A percentile compares a stretch with the other conserved stretches of the same genome.
Conservation (phyloP, 92 coral and sea anemone genomes). For the Paramuricea clavata region DNA sequence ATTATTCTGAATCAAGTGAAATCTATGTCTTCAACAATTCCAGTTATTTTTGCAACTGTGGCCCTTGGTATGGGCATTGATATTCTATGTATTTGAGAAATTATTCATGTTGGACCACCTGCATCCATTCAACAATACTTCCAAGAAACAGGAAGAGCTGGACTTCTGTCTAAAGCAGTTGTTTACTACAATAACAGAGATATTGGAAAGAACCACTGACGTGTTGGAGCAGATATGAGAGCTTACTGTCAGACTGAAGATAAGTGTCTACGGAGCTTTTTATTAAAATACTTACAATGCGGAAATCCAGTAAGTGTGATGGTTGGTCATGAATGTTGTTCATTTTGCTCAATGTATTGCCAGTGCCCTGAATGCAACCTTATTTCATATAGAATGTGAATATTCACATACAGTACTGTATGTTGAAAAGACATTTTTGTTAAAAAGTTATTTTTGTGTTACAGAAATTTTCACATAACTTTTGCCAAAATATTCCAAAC, state of each 20-base stretch:
- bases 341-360: not conserved
- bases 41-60: conserved; percentile 27
- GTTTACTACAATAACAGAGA: conserved; percentile 57
- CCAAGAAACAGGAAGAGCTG: conserved; percentile 73
- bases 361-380: not conserved
- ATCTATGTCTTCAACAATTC: not conserved
- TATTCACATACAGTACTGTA: too few species aligned
- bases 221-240: conserved; percentile 42
- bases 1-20: conserved; percentile 3
- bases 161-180: conserved; percentile 38
- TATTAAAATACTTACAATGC: conserved; percentile 34
- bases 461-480: too few species aligned
- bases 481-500: too few species aligned
- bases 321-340: not conserved
- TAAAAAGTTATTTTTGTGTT: too few species aligned
- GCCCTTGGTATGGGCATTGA: conserved; percentile 13
- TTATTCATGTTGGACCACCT: conserved; percentile 67
- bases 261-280: conserved; percentile 34
- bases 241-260: conserved; percentile 28
- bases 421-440: not conserved
- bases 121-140: conserved; percentile 52
- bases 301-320: not conserved
- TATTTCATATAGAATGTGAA: not conserved
- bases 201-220: conserved; percentile 42
- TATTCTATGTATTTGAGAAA: conserved; percentile 44